phyloP scores from a whole-genome alignment of 2,113 vertebrate species.

The Tetraodon nigroviridis region DNA sequence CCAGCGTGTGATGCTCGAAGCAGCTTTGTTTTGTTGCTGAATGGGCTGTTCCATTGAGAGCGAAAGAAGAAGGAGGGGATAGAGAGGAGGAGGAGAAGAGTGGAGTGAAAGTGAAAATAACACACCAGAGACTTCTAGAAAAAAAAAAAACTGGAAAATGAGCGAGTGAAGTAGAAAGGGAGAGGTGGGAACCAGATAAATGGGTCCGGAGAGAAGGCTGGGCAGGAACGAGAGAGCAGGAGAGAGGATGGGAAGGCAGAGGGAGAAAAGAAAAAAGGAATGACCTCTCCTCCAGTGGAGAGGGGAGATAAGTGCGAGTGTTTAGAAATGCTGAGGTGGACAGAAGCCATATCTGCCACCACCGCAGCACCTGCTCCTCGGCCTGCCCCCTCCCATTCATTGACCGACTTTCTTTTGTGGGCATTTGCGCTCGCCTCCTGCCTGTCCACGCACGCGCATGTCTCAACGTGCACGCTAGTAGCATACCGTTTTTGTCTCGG shows the following conservation, averaged over 20 bases:
- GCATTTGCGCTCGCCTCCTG: constrained; percentile 15
- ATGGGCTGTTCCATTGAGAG: constrained; percentile 63
- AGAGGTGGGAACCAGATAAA: constrained; percentile 52
- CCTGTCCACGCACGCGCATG: not conserved
- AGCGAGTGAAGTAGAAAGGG: constrained; percentile 27
- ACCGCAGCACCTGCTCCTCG: constrained; percentile 63
- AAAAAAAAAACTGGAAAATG: constrained; percentile 21
- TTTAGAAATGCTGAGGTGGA: constrained; percentile 71
- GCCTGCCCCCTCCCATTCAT: constrained; percentile 51
- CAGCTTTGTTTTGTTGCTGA: constrained; percentile 71
- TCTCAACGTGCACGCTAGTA: constrained; percentile 20
- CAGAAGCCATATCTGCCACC: constrained; percentile 68
- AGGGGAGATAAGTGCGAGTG: constrained; percentile 60
- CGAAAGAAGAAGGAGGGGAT: constrained; percentile 27
- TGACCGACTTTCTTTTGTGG: constrained; percentile 52
- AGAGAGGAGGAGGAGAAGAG: constrained; percentile 33
- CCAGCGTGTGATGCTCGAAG: constrained; percentile 62
- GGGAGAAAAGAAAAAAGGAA: constrained; percentile 50
- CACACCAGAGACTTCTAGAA: constrained; percentile 15
- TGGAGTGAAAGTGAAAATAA: constrained; percentile 47
- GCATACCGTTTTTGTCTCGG: constrained; percentile 43
- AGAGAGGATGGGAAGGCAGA: constrained; percentile 33
- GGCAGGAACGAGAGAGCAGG: constrained; percentile 14
- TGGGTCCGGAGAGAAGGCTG: constrained; percentile 36
- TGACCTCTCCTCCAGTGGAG: constrained; percentile 67